phyloP scores from a whole-genome alignment of 2,888 invertebrate genomes.

The Cordylochernes scorpioides region DNA sequence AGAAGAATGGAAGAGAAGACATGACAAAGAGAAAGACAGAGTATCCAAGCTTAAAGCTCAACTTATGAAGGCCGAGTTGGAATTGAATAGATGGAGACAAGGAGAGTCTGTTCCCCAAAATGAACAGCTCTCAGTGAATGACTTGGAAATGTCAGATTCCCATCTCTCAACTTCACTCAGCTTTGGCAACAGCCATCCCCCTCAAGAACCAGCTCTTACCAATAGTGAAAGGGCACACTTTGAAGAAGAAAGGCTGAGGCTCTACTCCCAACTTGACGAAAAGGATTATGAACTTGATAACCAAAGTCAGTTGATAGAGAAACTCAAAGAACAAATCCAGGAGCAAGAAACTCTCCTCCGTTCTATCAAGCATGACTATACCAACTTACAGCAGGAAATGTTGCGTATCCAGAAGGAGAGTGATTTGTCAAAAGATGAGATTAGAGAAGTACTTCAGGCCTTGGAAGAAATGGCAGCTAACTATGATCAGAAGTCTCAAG shows the following conservation, averaged over 20 bases:
- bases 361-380: slow-evolving; percentile 57
- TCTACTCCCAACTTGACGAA: slow-evolving; percentile 92
- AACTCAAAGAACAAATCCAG: slow-evolving; percentile 86
- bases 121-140: slow-evolving; percentile 37
- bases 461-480: slow-evolving; percentile 95
- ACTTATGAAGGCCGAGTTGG: slow-evolving; percentile 66
- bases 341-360: slow-evolving; percentile 64
- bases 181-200: slow-evolving; percentile 8
- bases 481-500: slow-evolving; percentile 95
- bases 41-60: slow-evolving; percentile 63
- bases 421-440: slow-evolving; percentile 90
- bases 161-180: slow-evolving; percentile 11
- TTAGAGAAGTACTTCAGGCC: slow-evolving; percentile 90
- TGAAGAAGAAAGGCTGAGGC: slow-evolving; percentile 60
- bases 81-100: slow-evolving; percentile 64
- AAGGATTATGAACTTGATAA: slow-evolving; percentile 99
- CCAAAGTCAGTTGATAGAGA: slow-evolving; percentile 84
- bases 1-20: slow-evolving; percentile 97
- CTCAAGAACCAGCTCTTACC: slow-evolving; percentile 22
- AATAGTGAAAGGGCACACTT: slow-evolving; percentile 47
- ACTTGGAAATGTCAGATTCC: slow-evolving; percentile 12
- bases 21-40: slow-evolving; percentile 93
- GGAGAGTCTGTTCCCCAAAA: slow-evolving; percentile 47
- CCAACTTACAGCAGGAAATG: slow-evolving; percentile 78
- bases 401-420: slow-evolving; percentile 84